Evolutionary conservation across 2,888 invertebrate genomes (phyloP).

Genomic region (Sinopyrophorus schimmeli): DNA sequence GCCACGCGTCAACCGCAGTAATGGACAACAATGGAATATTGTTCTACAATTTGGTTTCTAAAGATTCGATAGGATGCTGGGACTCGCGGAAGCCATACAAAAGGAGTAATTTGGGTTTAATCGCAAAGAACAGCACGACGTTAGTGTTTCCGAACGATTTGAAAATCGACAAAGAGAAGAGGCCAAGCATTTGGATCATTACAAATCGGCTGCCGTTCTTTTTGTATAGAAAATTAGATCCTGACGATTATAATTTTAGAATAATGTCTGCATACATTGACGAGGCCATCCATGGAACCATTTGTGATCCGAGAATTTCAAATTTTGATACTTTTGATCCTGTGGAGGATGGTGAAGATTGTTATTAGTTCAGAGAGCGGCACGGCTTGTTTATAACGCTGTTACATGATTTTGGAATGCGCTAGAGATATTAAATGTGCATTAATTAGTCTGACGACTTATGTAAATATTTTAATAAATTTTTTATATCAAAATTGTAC

Average conservation of each 20-base stretch:
- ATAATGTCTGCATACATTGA: slow-evolving; percentile 68
- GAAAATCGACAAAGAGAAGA: slow-evolving; percentile 70
- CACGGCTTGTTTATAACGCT: no score
- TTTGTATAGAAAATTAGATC: slow-evolving; percentile 66
- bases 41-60: slow-evolving; percentile 78
- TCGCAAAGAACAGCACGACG: slow-evolving; percentile 65
- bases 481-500: no score
- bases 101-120: slow-evolving; percentile 63
- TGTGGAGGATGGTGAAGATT: slow-evolving; percentile 34
- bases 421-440: no score
- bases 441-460: no score
- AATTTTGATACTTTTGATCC: slow-evolving; percentile 32
- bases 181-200: slow-evolving; percentile 76
- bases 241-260: slow-evolving; percentile 71
- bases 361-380: slow-evolving; percentile 40
- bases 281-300: slow-evolving; percentile 66
- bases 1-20: slow-evolving; percentile 75
- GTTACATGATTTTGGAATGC: no score
- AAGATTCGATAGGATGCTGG: slow-evolving; percentile 80
- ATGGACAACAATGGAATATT: slow-evolving; percentile 73
- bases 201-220: slow-evolving; percentile 76
- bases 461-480: no score
- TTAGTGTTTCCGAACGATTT: slow-evolving; percentile 82
- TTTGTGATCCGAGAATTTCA: slow-evolving; percentile 66
- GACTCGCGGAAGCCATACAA: slow-evolving; percentile 72